A percentile compares a stretch with the other conserved stretches of the same genome.
Evolutionary conservation across 2,113 vertebrate species (phyloP).

Genomic region (Semnornis frantzii): DNA sequence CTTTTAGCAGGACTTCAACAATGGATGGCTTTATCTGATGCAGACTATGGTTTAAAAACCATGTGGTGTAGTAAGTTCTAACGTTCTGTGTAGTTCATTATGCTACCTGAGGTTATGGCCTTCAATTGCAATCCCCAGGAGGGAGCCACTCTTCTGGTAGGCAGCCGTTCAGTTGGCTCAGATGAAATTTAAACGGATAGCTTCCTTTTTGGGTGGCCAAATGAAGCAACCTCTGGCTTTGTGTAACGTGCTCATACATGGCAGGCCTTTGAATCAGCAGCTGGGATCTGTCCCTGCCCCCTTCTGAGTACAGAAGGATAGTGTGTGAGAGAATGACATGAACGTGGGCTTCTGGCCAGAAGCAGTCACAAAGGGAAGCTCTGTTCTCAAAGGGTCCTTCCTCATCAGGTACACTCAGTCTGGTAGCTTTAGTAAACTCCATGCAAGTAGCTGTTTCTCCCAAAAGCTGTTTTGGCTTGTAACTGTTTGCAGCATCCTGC

Average conservation of each 20-base stretch:
- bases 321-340: neutral
- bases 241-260: fast-evolving
- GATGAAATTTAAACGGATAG: neutral
- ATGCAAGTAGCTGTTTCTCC: neutral
- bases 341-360: neutral
- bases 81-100: neutral
- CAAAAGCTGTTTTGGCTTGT: neutral
- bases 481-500: neutral
- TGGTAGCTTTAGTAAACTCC: neutral
- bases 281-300: neutral
- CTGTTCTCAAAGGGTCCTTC: neutral
- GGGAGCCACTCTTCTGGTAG: neutral
- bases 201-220: neutral
- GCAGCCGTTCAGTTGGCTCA: neutral
- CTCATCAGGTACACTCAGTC: neutral
- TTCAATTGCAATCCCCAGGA: neutral
- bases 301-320: fast-evolving
- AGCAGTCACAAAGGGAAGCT: neutral
- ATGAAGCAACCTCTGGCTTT: neutral
- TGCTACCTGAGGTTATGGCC: neutral
- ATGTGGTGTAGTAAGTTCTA: fast-evolving
- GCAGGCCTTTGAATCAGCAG: neutral
- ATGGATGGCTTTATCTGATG: neutral
- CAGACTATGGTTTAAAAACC: neutral
- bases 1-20: neutral